Evolutionary conservation across 2,888 invertebrate genomes (phyloP).

Genomic region (Limenitis camilla): DNA sequence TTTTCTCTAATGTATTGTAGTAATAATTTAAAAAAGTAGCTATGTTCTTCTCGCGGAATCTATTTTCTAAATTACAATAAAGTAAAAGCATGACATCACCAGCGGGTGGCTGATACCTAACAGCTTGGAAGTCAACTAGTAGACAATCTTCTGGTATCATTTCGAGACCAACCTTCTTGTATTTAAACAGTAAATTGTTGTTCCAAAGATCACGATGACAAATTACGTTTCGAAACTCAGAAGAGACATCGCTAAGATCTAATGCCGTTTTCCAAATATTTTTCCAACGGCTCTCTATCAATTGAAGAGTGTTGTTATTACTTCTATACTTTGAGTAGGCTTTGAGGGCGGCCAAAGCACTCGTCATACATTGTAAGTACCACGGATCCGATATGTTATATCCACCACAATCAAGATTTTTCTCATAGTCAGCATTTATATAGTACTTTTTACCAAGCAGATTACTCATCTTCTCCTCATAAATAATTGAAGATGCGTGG

Average conservation of each 20-base stretch:
- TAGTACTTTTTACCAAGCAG: conserved; percentile 36
- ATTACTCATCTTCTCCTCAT: conserved; percentile 56
- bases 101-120: conserved; percentile 78
- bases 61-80: conserved; percentile 67
- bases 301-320: conserved; percentile 28
- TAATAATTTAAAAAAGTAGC: conserved; percentile 71
- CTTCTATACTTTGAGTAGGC: conserved; percentile 45
- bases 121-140: conserved; percentile 81
- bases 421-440: conserved; percentile 44
- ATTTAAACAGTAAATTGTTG: conserved; percentile 76
- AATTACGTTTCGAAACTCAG: conserved; percentile 63
- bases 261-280: conserved; percentile 46
- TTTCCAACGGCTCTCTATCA: conserved; percentile 45
- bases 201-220: conserved; percentile 78
- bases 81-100: conserved; percentile 76
- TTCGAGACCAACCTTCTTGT: conserved; percentile 32
- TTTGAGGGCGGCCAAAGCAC: conserved; percentile 49
- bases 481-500: conserved; percentile 70
- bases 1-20: conserved; percentile 59
- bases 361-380: conserved; percentile 54
- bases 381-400: conserved; percentile 43
- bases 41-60: conserved; percentile 66
- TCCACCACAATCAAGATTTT: conserved; percentile 40
- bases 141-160: conserved; percentile 71
- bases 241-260: conserved; percentile 38